Evolutionary conservation across 2,888 invertebrate species (phyloP), one percentile per base, ranked within the genome.

Genomic region (Pelosia muscerda): DNA sequence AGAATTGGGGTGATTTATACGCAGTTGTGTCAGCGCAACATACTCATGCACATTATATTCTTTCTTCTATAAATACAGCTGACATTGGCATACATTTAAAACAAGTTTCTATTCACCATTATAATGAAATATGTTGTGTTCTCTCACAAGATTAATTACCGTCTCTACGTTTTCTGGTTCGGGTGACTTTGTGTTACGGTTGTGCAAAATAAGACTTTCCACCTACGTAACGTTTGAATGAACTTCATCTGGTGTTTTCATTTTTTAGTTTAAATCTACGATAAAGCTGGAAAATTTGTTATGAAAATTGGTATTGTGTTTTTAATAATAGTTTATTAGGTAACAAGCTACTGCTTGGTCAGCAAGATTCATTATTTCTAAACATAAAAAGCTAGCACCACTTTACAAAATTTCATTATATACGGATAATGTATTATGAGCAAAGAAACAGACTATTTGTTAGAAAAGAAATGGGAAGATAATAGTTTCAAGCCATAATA

Each of bases 61-160:
- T 78, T 77, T 73, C 55, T 73, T 78, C 80, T 85, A 82, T 86
- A 81, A 79, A 78, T 77, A 81, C 81, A 76, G 68, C 72, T 84
- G 87, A 88, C 88, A 88, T 88, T 88, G 89, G 86, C 88, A 84
- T 82, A 89, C 75, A 85, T 88, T 85, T 82, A 78, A 82, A 84
- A 83, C 80, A 83, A 83, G 81, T 78, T 81, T 82, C 79, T 80
- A 83, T 85, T 81, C 80, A 75, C 74, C 73, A 81, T 79, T 77
- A 80, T 82, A 82, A 81, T 81, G 81, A 83, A 84, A 82, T 82
- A 85, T 85, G 81, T 82, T 81, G 83, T 86, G 83, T 85, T 84
- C 82, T 79, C 78, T 64, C 54, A 69, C 54, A 82, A 88, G 88
- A 89, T 88, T 87, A 85, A 88, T 88, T 83, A 81, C 75, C 42